Conservation (phyloP, 2,888 invertebrate genomes). For the Alentia gelatinosa region DNA sequence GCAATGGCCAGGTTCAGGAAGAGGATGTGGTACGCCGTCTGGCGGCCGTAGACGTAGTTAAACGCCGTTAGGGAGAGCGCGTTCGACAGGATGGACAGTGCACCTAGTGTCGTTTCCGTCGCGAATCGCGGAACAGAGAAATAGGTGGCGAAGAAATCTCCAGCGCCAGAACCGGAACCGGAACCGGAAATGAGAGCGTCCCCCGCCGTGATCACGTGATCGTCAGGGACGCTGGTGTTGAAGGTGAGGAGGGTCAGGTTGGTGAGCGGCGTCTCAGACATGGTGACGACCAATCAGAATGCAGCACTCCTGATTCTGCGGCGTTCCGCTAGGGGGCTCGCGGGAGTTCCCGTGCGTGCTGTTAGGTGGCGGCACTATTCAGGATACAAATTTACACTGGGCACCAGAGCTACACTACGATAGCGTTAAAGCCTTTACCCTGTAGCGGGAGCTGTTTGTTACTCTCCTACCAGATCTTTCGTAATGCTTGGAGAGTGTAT, state of each 20-base stretch:
- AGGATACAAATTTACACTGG: background rate
- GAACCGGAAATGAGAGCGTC: background rate
- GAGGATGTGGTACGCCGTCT: slow-evolving; percentile 62
- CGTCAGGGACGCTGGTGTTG: background rate
- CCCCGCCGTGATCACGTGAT: background rate
- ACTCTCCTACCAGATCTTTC: too few species aligned
- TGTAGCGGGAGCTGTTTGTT: too few species aligned
- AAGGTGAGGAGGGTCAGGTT: background rate
- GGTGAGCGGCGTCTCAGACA: background rate
- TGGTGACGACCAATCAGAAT: background rate
- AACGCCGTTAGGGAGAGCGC: slow-evolving; percentile 56
- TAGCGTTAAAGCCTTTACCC: background rate
- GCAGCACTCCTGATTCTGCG: background rate
- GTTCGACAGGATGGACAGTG: slow-evolving; percentile 54
- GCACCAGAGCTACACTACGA: background rate
- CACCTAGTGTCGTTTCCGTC: slow-evolving; percentile 44
- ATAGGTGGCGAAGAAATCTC: slow-evolving; percentile 54
- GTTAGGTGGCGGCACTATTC: too few species aligned
- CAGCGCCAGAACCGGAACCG: background rate
- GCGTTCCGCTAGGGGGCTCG: too few species aligned
- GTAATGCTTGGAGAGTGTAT: too few species aligned
- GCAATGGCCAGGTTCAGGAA: slow-evolving; percentile 63
- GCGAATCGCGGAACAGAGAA: slow-evolving; percentile 54
- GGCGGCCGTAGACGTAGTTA: slow-evolving; percentile 31
- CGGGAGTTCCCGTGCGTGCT: too few species aligned